Percentiles rank a stretch among this genome's conserved stretches.
phyloP scores from a whole-genome alignment of 2,797 vertebrate genomes.

The Rhinophrynus dorsalis region DNA sequence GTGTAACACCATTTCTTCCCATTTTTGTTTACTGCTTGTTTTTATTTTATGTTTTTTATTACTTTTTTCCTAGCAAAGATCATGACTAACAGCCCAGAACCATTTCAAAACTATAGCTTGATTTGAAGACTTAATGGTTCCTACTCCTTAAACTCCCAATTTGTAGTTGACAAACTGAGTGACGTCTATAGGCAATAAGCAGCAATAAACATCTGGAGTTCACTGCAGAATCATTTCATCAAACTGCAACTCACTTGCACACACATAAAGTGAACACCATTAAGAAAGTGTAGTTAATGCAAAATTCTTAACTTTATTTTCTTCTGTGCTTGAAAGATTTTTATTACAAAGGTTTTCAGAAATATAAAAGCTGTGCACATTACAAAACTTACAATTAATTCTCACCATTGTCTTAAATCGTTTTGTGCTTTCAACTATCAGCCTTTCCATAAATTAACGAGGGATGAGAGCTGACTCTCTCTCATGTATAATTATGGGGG shows the following conservation, averaged over 20 bases:
- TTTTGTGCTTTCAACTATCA: no score
- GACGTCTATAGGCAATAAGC: neutral
- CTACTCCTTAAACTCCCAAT: conserved; percentile 7
- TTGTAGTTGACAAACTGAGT: conserved; percentile 19
- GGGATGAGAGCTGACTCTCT: no score
- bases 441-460: no score
- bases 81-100: conserved; percentile 9
- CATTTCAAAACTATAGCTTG: conserved; percentile 2
- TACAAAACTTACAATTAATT: no score
- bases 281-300: neutral
- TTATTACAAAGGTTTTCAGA: no score
- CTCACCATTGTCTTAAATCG: no score
- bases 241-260: neutral
- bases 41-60: neutral
- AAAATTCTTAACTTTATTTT: neutral
- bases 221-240: neutral
- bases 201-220: neutral
- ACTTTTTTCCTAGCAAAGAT: neutral
- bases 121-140: neutral
- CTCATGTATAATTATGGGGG: no score
- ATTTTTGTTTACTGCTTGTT: neutral
- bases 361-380: no score
- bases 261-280: neutral
- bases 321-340: no score
- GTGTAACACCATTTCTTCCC: no score